Conservation (phyloP, 2,113 vertebrate species). For the Prolemur simus region DNA sequence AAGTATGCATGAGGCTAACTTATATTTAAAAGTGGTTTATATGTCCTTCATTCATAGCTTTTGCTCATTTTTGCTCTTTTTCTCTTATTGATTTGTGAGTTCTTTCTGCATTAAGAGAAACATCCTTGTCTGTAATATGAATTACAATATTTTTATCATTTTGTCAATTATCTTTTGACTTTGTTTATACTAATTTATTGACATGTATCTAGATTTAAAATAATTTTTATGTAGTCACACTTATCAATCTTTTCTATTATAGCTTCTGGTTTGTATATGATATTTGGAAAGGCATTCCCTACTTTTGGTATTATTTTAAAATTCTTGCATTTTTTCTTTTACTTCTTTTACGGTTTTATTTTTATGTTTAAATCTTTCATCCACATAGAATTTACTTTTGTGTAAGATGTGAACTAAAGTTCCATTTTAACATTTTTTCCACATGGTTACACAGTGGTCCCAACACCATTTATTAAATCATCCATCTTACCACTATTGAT, state of each 20-base stretch:
- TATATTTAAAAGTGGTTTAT: neutral
- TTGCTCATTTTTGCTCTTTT: neutral
- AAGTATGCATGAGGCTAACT: neutral
- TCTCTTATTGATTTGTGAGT: neutral
- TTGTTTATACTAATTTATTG: neutral
- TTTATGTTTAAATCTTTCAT: neutral
- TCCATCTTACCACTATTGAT: neutral
- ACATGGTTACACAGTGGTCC: neutral
- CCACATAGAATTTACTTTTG: neutral
- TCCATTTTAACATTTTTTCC: neutral
- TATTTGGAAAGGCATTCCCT: neutral
- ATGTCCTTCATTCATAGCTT: neutral
- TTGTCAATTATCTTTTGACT: neutral
- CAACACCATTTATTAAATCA: neutral
- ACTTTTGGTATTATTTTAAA: conserved; percentile 5
- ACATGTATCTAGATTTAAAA: neutral
- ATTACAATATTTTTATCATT: neutral
- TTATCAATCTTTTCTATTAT: neutral
- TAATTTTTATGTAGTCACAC: neutral
- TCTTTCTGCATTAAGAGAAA: neutral
- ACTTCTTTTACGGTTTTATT: neutral
- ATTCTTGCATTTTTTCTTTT: neutral
- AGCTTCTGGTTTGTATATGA: neutral
- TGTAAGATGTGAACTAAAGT: neutral
- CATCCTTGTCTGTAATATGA: neutral